Evolutionary conservation across 2,888 invertebrate genomes (phyloP).

Genomic region (Slavum lentiscoides): DNA sequence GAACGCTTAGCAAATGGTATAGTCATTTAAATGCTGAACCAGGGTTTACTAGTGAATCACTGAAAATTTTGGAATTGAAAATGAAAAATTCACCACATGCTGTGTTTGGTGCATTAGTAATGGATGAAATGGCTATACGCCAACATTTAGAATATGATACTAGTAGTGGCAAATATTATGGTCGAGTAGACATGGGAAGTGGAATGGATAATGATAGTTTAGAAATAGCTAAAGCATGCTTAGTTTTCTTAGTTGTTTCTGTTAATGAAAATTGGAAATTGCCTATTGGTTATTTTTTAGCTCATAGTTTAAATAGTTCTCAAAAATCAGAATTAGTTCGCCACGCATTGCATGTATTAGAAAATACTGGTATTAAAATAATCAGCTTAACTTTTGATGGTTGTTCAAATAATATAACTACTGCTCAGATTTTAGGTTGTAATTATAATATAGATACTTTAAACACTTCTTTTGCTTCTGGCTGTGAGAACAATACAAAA

Average conservation of each 20-base stretch:
- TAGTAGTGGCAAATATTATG: background rate
- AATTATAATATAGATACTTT: background rate
- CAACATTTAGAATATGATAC: constrained; percentile 20
- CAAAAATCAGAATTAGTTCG: constrained; percentile 1
- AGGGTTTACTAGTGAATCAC: background rate
- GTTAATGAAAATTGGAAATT: constrained; percentile 36
- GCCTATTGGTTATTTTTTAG: constrained; percentile 24
- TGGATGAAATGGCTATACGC: constrained; percentile 19
- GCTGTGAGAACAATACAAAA: background rate
- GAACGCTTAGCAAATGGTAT: background rate
- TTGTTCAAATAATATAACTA: background rate
- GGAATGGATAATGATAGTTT: constrained; percentile 16
- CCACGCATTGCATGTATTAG: constrained; percentile 8
- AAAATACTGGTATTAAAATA: background rate
- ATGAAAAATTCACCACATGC: constrained; percentile 8
- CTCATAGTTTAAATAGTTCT: background rate
- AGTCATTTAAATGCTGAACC: constrained; percentile 6
- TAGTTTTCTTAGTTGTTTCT: constrained; percentile 22
- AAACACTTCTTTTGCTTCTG: constrained; percentile 3
- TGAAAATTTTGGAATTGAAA: background rate
- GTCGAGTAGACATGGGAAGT: constrained; percentile 3
- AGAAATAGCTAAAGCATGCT: constrained; percentile 16
- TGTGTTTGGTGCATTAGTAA: background rate
- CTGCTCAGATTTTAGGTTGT: background rate
- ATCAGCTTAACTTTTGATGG: constrained; percentile 25